Evolutionary conservation across 2,888 invertebrate genomes (phyloP).

Genomic region (Athripsodes cinereus): DNA sequence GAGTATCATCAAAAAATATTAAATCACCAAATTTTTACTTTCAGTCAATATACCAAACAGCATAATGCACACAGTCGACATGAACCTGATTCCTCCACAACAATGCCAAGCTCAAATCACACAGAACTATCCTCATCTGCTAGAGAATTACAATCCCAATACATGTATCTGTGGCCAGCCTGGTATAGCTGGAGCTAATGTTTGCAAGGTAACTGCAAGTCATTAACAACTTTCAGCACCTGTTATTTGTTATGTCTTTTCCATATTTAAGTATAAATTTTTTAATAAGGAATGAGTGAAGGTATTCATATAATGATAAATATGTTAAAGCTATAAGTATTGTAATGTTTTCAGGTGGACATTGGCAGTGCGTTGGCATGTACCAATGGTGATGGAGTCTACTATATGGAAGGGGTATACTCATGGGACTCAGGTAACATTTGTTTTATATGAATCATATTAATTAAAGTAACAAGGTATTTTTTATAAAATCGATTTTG

Average conservation of each 20-base stretch:
- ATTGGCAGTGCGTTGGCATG: slow-evolving; percentile 78
- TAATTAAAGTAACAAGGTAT: too few relatives aligned
- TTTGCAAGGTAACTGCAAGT: slow-evolving; percentile 60
- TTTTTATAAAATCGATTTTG: too few relatives aligned
- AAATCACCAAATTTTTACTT: too few relatives aligned
- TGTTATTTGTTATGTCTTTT: too few relatives aligned
- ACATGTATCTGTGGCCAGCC: slow-evolving; percentile 65
- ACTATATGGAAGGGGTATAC: slow-evolving; percentile 67
- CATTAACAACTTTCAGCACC: too few relatives aligned
- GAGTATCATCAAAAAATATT: too few relatives aligned
- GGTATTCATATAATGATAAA: background rate
- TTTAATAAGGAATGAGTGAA: too few relatives aligned
- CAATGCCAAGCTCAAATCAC: slow-evolving; percentile 56
- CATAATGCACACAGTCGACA: slow-evolving; percentile 67
- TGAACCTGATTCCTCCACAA: slow-evolving; percentile 56
- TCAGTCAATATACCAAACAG: slow-evolving; percentile 69
- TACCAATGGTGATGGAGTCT: slow-evolving; percentile 60
- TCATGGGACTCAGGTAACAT: slow-evolving; percentile 67
- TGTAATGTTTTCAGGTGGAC: slow-evolving; percentile 46
- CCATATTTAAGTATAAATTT: background rate
- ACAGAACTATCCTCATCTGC: slow-evolving; percentile 51
- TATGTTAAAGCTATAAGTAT: background rate
- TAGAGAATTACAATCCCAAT: slow-evolving; percentile 53
- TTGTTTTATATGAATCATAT: too few relatives aligned
- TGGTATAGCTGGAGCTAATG: slow-evolving; percentile 57